These are phyloP conservation scores for Tachysurus vachellii DNA, from an alignment of 2,113 vertebrate genomes.

Conservation along the genomic window DNA sequence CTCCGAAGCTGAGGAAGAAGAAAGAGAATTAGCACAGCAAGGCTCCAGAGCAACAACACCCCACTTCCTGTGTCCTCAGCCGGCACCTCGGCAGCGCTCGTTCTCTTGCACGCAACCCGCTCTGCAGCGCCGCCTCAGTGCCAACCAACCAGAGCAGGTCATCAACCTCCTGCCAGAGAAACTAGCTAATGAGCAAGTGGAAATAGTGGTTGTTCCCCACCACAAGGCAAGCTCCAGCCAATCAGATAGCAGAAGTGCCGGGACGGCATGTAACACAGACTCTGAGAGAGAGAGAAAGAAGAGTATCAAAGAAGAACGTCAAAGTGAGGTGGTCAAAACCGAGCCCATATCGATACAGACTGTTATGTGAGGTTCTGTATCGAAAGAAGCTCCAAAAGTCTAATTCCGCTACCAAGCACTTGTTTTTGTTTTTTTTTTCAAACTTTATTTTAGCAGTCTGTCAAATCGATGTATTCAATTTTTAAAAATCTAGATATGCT, in stretches of 20 bases:
- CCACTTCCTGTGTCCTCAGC: conserved; percentile 74
- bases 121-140: conserved; percentile 69
- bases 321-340: conserved; percentile 59
- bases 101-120: conserved; percentile 79
- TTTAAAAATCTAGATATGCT: background rate
- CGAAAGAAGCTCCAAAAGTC: background rate
- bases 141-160: conserved; percentile 67
- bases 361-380: conserved; percentile 61
- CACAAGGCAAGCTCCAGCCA: conserved; percentile 51
- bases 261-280: conserved; percentile 35
- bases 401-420: background rate
- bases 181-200: conserved; percentile 61
- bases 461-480: background rate
- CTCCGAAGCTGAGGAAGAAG: conserved; percentile 74
- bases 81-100: conserved; percentile 73
- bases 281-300: conserved; percentile 40
- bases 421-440: background rate
- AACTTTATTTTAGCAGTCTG: background rate
- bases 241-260: conserved; percentile 50
- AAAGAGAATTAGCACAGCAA: conserved; percentile 67
- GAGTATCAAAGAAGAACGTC: conserved; percentile 60
- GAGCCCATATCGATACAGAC: conserved; percentile 65
- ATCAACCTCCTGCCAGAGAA: conserved; percentile 62
- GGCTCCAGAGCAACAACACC: conserved; percentile 64
- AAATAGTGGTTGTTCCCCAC: conserved; percentile 62